These are phyloP conservation scores for Umimayanthus chanpuru DNA, from an alignment of 92 coral and sea anemone species.

Conservation along the genomic window DNA sequence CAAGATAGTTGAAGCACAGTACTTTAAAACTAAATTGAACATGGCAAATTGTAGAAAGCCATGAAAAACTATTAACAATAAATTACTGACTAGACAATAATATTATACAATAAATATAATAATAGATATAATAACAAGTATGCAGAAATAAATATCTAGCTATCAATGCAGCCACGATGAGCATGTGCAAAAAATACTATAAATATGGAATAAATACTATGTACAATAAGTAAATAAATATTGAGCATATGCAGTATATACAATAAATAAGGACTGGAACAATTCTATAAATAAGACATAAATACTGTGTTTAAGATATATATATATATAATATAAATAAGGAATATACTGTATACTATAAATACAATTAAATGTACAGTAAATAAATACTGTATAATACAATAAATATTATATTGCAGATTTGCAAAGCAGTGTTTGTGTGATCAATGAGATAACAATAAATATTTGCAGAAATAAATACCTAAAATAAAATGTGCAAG, in stretches of 20 bases:
- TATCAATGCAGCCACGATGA: not conserved
- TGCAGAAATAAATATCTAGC: not conserved
- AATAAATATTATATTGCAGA: slow-evolving; percentile 24
- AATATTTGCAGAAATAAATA: slow-evolving; percentile 12
- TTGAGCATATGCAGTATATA: no score
- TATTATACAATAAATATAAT: no score
- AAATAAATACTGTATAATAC: slow-evolving; percentile 11
- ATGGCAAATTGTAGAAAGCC: not conserved
- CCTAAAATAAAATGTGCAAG: slow-evolving; percentile 13
- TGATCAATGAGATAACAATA: slow-evolving; percentile 19
- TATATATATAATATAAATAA: slow-evolving; percentile 9
- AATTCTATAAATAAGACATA: not conserved
- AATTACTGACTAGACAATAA: no score
- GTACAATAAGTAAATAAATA: not conserved
- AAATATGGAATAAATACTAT: not conserved
- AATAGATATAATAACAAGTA: no score
- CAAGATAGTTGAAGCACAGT: not conserved
- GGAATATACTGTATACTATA: slow-evolving; percentile 22
- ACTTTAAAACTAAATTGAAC: not conserved
- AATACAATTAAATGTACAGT: slow-evolving; percentile 16
- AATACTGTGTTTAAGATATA: slow-evolving; percentile 5
- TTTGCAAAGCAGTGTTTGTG: slow-evolving; percentile 27
- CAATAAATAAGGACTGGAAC: no score
- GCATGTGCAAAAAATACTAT: no score
- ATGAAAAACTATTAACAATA: not conserved